Percentiles rank a stretch among this genome's conserved stretches.
Evolutionary conservation across 2,113 vertebrate genomes (phyloP).

Genomic region (Chaenogobius annularis): DNA sequence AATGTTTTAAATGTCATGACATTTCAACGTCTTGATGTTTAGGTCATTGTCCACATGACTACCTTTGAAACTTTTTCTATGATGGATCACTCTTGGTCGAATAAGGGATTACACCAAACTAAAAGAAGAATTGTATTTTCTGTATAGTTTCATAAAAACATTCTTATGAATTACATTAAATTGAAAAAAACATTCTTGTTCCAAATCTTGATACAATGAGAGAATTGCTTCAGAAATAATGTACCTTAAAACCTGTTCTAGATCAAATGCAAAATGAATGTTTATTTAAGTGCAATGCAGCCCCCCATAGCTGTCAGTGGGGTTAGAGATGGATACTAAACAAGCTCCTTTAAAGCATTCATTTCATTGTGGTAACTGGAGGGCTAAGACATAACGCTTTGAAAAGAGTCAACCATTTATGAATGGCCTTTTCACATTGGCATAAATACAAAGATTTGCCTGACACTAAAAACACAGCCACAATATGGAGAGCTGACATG

Average conservation of each 20-base stretch:
- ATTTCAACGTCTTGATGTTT: no score
- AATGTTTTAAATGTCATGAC: no score
- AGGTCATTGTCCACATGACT: no score
- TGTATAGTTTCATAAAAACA: no score
- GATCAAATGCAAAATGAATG: background rate
- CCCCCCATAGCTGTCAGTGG: background rate
- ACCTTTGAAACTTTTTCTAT: no score
- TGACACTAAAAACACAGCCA: conserved; percentile 79
- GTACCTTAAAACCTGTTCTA: background rate
- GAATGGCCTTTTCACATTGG: conserved; percentile 70
- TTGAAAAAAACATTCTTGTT: background rate
- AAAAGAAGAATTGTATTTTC: no score
- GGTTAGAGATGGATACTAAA: background rate
- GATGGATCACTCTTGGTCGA: no score
- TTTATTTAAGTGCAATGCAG: background rate
- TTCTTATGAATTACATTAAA: background rate
- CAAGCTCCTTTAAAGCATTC: conserved; percentile 54
- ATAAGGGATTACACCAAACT: no score
- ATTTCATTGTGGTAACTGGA: conserved; percentile 72
- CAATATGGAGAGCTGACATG: conserved; percentile 79
- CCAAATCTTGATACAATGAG: background rate
- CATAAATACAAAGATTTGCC: conserved; percentile 78
- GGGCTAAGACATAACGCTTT: conserved; percentile 83
- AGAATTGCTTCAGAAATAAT: background rate
- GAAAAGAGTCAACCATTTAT: conserved; percentile 89